Percentiles rank a stretch among this genome's conserved stretches.
Conservation (phyloP, 2,113 vertebrate species). For the Silurus glanis region DNA sequence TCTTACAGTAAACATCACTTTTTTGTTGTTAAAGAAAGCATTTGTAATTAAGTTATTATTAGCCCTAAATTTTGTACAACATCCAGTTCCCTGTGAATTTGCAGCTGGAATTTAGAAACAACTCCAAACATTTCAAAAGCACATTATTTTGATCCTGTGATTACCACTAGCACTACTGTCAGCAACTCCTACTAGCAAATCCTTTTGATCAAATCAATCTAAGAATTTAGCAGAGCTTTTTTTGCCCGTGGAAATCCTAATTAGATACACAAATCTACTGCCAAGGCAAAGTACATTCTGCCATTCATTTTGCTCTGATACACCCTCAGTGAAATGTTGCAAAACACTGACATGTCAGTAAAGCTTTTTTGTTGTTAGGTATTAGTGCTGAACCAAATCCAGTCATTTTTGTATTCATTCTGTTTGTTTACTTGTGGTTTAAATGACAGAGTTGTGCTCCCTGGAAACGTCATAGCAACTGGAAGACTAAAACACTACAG, state of each 20-base stretch:
- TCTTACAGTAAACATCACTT: not conserved
- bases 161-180: not conserved
- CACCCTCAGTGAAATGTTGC: not conserved
- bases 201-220: not conserved
- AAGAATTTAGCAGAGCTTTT: not conserved
- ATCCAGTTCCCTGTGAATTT: not conserved
- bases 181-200: no score
- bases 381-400: not conserved
- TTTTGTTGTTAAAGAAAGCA: not conserved
- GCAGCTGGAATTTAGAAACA: not conserved
- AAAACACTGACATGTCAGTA: not conserved
- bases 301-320: not conserved
- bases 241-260: not conserved
- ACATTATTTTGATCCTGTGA: not conserved
- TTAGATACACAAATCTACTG: not conserved
- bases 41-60: not conserved
- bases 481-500: not conserved
- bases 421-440: not conserved
- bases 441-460: not conserved
- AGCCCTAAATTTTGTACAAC: not conserved
- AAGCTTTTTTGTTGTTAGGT: not conserved
- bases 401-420: no score
- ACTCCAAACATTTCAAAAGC: not conserved
- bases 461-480: not conserved
- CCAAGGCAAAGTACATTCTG: not conserved